Base-by-base conservation (phyloP, 2,888 invertebrate species). In the Therioaphis trifolii region DNA sequence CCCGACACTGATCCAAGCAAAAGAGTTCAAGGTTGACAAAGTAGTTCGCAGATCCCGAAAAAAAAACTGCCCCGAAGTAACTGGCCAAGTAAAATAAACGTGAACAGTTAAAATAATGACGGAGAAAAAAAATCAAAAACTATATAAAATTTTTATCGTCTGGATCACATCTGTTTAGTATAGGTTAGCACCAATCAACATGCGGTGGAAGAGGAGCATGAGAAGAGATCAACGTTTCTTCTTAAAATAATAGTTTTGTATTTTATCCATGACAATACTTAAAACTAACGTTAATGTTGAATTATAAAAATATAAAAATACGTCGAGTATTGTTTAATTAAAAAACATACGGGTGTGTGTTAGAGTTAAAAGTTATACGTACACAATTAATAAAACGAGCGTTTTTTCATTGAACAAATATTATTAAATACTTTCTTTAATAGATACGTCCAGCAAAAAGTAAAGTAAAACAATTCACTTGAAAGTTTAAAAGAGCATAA, bases 141-240 rank as follows among this genome's bases (percentile, higher is more conserved):
- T 69, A 79, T 68, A 80, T 49, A 61, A 15, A 74, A 82, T 66
- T 63, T 66, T 63, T 63, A 74, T 63, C 72, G 82, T 82, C 82
- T 82, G 82, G 74, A 24, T 52, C 82, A 74, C 82, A 82, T 82
- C 74, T 82, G 82, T 82, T 74, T 61, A 66, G 74, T 82, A 49
- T 82, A 52, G 49, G 74, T 52, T 82, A 74, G 52, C 82, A 74
- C 40, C 52, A 52, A 82, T 82, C 35, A 52, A 63, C 74, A 52
- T 82, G 49, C 24, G 63, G 82, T 49, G 49, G 0, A 40, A 52
- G 74, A 74, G 15, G 63, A 74, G 72, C 27, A 35, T 49, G 82
- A 27, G 49, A 40, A 72, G 68, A 78, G 43, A 52, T 68, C 77
- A 52, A 24, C 18, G 52, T 79, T 43, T 14, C 24, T 52, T 43